Evolutionary conservation across 2,888 invertebrate genomes (phyloP).

Genomic region (Nemotelus pantherinus): DNA sequence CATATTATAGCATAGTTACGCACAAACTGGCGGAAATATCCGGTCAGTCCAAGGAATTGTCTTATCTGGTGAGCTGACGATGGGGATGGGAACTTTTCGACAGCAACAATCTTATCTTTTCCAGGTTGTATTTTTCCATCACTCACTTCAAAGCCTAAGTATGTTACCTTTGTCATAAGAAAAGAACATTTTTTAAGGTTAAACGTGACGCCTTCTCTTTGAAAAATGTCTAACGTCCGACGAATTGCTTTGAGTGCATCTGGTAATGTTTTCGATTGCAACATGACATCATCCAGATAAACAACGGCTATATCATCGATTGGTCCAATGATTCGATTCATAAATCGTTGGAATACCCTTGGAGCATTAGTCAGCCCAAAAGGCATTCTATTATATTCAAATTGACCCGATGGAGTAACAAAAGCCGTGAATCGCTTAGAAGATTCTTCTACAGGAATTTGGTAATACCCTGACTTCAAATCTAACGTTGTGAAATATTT

Average conservation of each 20-base stretch:
- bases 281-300: background rate
- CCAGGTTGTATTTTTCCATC: conserved; percentile 49
- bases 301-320: conserved; percentile 2
- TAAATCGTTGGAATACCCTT: background rate
- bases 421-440: conserved; percentile 55
- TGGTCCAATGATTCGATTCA: conserved; percentile 46
- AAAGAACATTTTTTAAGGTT: conserved; percentile 51
- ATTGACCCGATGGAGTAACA: conserved; percentile 52
- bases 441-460: conserved; percentile 55
- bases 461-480: conserved; percentile 51
- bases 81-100: conserved; percentile 48
- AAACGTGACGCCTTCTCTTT: conserved; percentile 28
- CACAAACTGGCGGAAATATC: conserved; percentile 54
- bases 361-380: conserved; percentile 57
- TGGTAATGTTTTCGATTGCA: background rate
- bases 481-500: conserved; percentile 52
- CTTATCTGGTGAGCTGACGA: conserved; percentile 49
- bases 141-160: conserved; percentile 51
- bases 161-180: conserved; percentile 51
- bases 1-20: conserved; percentile 49
- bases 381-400: conserved; percentile 53
- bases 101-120: conserved; percentile 43
- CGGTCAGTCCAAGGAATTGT: conserved; percentile 54
- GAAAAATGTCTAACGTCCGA: conserved; percentile 4
- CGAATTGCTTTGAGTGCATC: background rate